A percentile compares a stretch with the other conserved stretches of the same genome.
Evolutionary conservation across 2,888 invertebrate species (phyloP).

Genomic region (Aproaerema taeniolella): DNA sequence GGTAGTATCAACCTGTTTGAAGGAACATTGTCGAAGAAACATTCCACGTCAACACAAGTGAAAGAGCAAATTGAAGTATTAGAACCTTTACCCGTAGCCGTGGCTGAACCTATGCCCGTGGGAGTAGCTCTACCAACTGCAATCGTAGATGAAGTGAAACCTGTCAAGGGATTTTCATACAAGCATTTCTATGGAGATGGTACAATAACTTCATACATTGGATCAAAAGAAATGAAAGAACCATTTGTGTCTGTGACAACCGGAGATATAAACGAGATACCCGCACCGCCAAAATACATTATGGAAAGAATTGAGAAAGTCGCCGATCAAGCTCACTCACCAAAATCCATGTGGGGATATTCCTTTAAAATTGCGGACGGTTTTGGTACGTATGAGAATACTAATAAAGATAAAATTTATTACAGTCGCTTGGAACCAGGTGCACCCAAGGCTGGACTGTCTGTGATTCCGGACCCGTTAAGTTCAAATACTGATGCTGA

Average conservation of each 20-base stretch:
- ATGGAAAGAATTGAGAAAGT: conserved; percentile 18
- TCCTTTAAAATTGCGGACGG: conserved; percentile 2
- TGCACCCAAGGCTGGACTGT: neutral
- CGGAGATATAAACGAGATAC: conserved; percentile 4
- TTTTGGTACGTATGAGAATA: neutral
- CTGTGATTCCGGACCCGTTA: neutral
- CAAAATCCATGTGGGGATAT: conserved; percentile 7
- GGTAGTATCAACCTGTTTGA: no score
- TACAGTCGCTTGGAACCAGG: conserved; percentile 2
- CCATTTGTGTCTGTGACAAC: neutral
- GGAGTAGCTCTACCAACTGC: neutral
- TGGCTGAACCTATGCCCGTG: neutral
- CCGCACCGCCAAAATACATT: conserved; percentile 16
- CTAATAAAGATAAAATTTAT: conserved; percentile 4
- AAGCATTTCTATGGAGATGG: conserved; percentile 1
- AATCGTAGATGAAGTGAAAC: neutral
- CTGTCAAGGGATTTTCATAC: no score
- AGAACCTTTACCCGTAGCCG: neutral
- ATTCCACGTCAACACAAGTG: neutral
- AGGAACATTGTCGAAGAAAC: no score
- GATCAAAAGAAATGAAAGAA: neutral
- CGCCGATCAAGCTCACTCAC: conserved; percentile 14
- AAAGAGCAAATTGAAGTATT: neutral
- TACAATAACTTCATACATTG: neutral
- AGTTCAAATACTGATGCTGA: neutral